A percentile compares a stretch with the other conserved stretches of the same genome.
phyloP scores from a whole-genome alignment of 2,113 vertebrate genomes.

The Eolophus roseicapilla region DNA sequence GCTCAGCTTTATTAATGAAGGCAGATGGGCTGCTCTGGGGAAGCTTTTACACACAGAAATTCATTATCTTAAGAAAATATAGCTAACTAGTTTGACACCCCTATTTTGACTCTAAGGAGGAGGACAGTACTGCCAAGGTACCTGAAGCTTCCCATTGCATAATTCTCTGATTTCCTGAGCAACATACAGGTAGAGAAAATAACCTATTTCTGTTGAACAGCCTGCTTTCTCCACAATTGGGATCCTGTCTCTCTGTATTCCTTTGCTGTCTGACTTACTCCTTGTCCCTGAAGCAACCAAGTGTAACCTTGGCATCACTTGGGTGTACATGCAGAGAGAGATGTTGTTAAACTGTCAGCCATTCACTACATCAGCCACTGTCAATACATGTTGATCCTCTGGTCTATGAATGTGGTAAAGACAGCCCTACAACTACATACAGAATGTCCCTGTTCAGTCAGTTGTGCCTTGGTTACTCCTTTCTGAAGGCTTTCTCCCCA shows the following conservation, averaged over 20 bases:
- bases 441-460: not conserved
- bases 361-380: not conserved
- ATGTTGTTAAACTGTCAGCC: not conserved
- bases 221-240: not conserved
- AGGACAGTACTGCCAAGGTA: not conserved
- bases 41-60: not conserved
- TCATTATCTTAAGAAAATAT: not conserved
- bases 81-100: not conserved
- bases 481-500: not conserved
- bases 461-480: not conserved
- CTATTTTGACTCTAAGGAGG: not conserved
- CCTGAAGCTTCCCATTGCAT: not conserved
- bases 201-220: not conserved
- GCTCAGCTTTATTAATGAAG: not conserved
- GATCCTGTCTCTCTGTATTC: not conserved
- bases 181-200: not conserved
- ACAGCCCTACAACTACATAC: not conserved
- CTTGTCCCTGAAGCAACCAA: not conserved
- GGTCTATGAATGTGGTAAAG: not conserved
- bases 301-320: not conserved
- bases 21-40: not conserved
- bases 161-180: not conserved
- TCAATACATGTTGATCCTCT: not conserved
- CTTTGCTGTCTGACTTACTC: not conserved
- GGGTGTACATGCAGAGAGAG: not conserved